Evolutionary conservation across 2,797 vertebrate species (phyloP), one percentile per base, ranked within the genome.

Genomic region (Darevskia nairensis): DNA sequence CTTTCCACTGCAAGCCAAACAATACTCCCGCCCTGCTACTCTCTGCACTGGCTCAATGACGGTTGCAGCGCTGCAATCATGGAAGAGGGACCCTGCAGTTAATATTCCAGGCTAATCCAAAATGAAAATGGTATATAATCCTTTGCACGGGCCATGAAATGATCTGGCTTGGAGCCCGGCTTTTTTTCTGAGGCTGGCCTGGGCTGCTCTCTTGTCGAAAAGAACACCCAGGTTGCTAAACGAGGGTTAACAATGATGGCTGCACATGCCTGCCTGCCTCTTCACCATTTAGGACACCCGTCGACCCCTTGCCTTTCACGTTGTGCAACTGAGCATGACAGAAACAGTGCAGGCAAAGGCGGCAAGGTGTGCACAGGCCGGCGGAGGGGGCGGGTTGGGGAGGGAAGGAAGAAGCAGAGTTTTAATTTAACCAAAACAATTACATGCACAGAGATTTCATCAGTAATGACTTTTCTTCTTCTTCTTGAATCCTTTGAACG

Each of bases 361-460:
- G 4, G 11, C 11, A 50, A 50, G 50, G 50, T 50, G 50, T 50
- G 50, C 50, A 50, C 3, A 50, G 50, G 50, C 50, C 1, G 50
- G 50, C 50, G 46, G 11, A 8, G 11, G 46, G 46, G 0, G 41
- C n/a, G 75, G 68, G 10, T 32, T 5, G 8, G 39, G 21, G 68
- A 9, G 23, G 6, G 23, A 2, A 6, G 17, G 17, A 41, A 8
- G 4, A n/a, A 50, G 75, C 11, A 19, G n/a, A 27, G 27, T 71
- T 88, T 84, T 79, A 84, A 88, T 72, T 71, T 44, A 88, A n/a
- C 7, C 0, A 64, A 80, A 78, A 78, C 71, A 88, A 74, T 74
- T 74, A 74, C 55, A 44, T 6, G 50, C n/a, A 15, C 11, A 79
- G 66, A 72, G 82, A 84, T 79, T 79, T 61, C 75, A 80, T 80